A percentile compares a stretch with the other conserved stretches of the same genome.
These are phyloP conservation scores for Actenoides hombroni DNA, from an alignment of 2,113 vertebrate species.

Conservation along the genomic window DNA sequence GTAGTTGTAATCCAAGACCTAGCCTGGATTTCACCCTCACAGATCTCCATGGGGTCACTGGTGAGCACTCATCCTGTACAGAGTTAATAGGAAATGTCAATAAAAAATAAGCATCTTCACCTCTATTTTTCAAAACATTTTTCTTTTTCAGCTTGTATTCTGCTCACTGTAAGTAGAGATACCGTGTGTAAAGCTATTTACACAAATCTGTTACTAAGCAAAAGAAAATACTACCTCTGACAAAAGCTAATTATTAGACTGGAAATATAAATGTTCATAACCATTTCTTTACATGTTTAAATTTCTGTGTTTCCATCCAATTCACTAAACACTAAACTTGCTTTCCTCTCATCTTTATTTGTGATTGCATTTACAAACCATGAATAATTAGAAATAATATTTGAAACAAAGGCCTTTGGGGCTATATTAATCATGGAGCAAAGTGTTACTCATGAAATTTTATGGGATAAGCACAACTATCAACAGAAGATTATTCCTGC, in stretches of 20 bases:
- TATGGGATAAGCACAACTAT: conserved; percentile 35
- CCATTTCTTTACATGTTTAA: conserved; percentile 52
- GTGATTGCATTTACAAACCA: conserved; percentile 63
- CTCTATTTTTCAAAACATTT: neutral
- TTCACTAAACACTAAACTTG: conserved; percentile 61
- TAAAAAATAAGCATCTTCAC: neutral
- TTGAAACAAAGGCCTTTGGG: conserved; percentile 68
- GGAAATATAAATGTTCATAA: conserved; percentile 15
- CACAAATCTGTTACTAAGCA: neutral
- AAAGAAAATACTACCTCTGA: conserved; percentile 3
- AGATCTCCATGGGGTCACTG: neutral
- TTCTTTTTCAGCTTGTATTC: neutral
- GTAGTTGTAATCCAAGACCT: neutral
- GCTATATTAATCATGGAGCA: conserved; percentile 67
- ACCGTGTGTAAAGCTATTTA: neutral
- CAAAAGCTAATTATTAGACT: conserved; percentile 39
- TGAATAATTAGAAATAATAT: conserved; percentile 75
- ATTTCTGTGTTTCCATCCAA: conserved; percentile 59
- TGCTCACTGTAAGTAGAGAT: neutral
- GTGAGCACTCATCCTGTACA: neutral
- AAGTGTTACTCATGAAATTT: conserved; percentile 65
- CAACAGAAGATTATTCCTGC: neutral
- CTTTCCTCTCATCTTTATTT: conserved; percentile 62
- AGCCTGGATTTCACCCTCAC: neutral
- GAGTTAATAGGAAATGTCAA: neutral